Evolutionary conservation across 2,888 invertebrate genomes (phyloP), one percentile per base, ranked within the genome.

Genomic region (Tenthredo livida): DNA sequence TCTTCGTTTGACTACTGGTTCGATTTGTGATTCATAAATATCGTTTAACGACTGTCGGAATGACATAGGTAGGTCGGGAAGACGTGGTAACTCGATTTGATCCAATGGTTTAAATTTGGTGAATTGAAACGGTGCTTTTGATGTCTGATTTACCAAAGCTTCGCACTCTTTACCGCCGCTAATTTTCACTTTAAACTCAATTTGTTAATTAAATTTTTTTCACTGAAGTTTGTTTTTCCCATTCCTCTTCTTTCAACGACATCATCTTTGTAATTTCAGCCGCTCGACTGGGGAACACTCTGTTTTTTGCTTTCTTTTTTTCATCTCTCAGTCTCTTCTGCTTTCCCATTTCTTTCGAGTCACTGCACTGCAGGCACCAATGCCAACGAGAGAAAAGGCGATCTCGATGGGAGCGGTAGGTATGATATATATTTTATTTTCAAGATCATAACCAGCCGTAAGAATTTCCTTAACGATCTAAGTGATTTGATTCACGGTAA

Each of bases 21-120:
- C 77, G 50, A 77, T 77, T 50, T 29, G 75, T 54, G 54, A 77
- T 77, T 54, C 54, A 77, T 33, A 54, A 77, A 77, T 77, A 77
- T 50, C 77, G 50, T 77, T 54, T 47, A 77, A 77, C 77, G 77
- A 77, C 77, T 33, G 15, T 54, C 17, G 10, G 54, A 54, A 77
- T 33, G 54, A 29, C 47, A n/a, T 7, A 33, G 25, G 29, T 7
- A 33, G 29, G 29, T 7, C n/a, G 29, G 40, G n/a, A 77, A 50
- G 77, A 9, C 15, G 50, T 29, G 17, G 50, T 10, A 29, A 54
- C 29, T 54, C 50, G 54, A 50, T 54, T 77, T 54, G 54, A 54
- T 77, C 33, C 50, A 50, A 50, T 2, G 12, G 12, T 25, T 12
- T 9, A 25, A 77, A 25, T 77, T 40, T 50, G 33, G 17, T 29